These are phyloP conservation scores for Numenius phaeopus DNA, from an alignment of 2,797 vertebrate genomes.

Conservation along the genomic window DNA sequence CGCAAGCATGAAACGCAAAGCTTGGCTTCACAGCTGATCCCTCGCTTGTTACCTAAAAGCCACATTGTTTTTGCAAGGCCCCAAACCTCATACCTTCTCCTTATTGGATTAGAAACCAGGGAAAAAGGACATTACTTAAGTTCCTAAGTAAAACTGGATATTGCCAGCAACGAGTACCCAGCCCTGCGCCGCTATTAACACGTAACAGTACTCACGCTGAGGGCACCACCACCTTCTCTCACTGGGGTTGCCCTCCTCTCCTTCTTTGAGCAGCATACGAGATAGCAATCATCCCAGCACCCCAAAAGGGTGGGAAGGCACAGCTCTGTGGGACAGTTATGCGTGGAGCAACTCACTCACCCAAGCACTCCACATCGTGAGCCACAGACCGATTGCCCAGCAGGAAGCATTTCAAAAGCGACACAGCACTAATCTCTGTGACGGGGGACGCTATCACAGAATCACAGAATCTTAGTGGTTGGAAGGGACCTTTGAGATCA, in stretches of 20 bases:
- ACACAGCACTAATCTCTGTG: background rate
- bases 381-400: background rate
- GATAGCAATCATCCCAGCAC: background rate
- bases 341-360: background rate
- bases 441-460: background rate
- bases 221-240: background rate
- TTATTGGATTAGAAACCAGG: background rate
- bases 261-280: background rate
- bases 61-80: constrained; percentile 30
- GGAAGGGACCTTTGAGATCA: no score
- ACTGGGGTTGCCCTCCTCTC: background rate
- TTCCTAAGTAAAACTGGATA: constrained; percentile 4
- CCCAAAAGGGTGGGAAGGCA: background rate
- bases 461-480: no score
- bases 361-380: background rate
- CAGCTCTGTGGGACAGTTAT: background rate
- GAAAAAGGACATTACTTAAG: constrained; percentile 19
- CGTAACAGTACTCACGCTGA: rapidly evolving
- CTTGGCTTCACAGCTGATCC: constrained; percentile 32
- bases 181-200: background rate
- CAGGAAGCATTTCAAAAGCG: background rate
- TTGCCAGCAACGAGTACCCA: background rate
- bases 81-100: constrained; percentile 25
- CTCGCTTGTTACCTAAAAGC: constrained; percentile 45
- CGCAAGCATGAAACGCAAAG: constrained; percentile 50